phyloP scores from a whole-genome alignment of 2,888 invertebrate genomes.

The Harpalus rufipes region DNA sequence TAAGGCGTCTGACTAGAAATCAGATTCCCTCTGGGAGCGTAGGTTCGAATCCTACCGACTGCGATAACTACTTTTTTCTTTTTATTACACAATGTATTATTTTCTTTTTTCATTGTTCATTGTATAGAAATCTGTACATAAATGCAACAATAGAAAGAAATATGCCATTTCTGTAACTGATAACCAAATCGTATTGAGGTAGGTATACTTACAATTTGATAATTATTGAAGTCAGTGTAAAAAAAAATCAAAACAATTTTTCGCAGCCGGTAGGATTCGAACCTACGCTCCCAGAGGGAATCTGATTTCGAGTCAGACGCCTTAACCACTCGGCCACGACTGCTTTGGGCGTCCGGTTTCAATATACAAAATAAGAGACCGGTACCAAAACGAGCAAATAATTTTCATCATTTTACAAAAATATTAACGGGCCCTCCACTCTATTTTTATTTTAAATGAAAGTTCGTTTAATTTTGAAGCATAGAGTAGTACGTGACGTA shows the following conservation, averaged over 20 bases:
- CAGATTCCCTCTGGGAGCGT: conserved; percentile 94
- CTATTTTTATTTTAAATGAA: too few relatives aligned
- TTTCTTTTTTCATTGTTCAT: background rate
- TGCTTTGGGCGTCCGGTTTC: conserved; percentile 76
- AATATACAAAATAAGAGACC: background rate
- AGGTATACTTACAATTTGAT: too few relatives aligned
- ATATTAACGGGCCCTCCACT: too few relatives aligned
- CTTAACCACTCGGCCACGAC: conserved; percentile 94
- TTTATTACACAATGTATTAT: conserved; percentile 1
- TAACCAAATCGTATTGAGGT: too few relatives aligned
- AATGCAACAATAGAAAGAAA: background rate
- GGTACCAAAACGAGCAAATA: too few relatives aligned
- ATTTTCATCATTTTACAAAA: too few relatives aligned
- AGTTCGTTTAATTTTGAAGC: too few relatives aligned
- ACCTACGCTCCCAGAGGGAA: conserved; percentile 95
- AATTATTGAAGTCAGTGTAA: too few relatives aligned
- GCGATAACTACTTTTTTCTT: conserved; percentile 76
- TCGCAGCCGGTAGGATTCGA: conserved; percentile 93
- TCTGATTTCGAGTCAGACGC: conserved; percentile 94
- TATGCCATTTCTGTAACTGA: too few relatives aligned
- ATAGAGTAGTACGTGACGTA: too few relatives aligned
- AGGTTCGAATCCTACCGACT: conserved; percentile 94
- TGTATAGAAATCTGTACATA: background rate
- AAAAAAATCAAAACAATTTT: background rate
- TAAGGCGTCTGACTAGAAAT: conserved; percentile 94